These are phyloP conservation scores for Ophioderma brevispina DNA, from an alignment of 35 echinoderm and acorn worm genomes.

Conservation along the genomic window DNA sequence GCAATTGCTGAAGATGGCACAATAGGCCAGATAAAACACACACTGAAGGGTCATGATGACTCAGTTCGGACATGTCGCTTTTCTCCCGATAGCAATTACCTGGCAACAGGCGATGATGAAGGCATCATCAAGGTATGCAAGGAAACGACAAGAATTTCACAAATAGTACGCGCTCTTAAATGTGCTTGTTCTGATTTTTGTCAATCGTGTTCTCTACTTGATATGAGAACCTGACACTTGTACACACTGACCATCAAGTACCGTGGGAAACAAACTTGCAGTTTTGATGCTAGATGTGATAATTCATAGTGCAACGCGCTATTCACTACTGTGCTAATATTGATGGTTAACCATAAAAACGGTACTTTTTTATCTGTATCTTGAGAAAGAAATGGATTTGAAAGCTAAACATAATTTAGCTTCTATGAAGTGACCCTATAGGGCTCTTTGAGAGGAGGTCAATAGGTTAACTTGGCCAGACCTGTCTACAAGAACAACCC, in stretches of 20 bases:
- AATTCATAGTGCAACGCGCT: no score
- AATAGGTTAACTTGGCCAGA: no score
- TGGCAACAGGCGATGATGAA: constrained; percentile 83
- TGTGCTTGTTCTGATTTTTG: no score
- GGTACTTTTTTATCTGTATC: no score
- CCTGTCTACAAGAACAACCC: no score
- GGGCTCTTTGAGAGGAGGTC: no score
- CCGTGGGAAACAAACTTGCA: no score
- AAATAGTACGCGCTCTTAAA: not conserved
- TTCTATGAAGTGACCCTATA: not conserved
- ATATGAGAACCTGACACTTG: no score
- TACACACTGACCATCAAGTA: no score
- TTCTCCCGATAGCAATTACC: constrained; percentile 50
- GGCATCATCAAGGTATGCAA: constrained; percentile 70
- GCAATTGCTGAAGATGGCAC: constrained; percentile 23
- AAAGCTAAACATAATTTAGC: not conserved
- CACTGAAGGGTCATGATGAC: constrained; percentile 65
- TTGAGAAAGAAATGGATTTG: not conserved
- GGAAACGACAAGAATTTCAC: not conserved
- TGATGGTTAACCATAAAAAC: not conserved
- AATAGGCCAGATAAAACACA: constrained; percentile 1
- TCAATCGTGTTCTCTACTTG: no score
- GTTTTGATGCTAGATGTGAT: no score
- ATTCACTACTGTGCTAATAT: no score
- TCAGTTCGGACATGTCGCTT: constrained; percentile 68